Evolutionary conservation across 2,797 vertebrate species (phyloP).

Genomic region (Etheostoma perlongum): DNA sequence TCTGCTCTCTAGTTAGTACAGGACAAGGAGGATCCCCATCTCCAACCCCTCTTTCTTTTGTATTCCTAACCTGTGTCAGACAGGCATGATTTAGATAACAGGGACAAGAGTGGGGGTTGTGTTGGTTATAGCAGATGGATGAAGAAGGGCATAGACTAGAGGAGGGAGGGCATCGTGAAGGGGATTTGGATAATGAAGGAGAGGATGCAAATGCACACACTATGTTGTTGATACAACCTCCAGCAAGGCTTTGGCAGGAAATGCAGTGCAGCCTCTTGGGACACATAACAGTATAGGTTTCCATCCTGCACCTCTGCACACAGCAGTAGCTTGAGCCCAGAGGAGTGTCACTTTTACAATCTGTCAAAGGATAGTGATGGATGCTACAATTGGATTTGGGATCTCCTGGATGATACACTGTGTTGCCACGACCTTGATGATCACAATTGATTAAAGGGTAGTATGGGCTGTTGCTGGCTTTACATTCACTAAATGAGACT

Average conservation of each 20-base stretch:
- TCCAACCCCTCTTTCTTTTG: slow-evolving; percentile 38
- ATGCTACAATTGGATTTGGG: slow-evolving; percentile 56
- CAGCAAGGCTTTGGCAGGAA: slow-evolving; percentile 87
- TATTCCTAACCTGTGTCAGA: slow-evolving; percentile 61
- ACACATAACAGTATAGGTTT: slow-evolving; percentile 81
- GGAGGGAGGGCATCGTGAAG: slow-evolving; percentile 46
- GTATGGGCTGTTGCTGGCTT: slow-evolving; percentile 53
- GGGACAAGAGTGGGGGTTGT: slow-evolving; percentile 78
- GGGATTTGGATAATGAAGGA: slow-evolving; percentile 46
- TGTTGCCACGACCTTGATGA: slow-evolving; percentile 49
- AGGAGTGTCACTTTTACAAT: slow-evolving; percentile 57
- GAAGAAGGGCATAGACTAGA: slow-evolving; percentile 67
- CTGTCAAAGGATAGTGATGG: slow-evolving; percentile 49
- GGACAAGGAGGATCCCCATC: slow-evolving; percentile 72
- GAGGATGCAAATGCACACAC: slow-evolving; percentile 70
- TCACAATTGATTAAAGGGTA: slow-evolving; percentile 55
- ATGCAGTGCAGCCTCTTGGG: slow-evolving; percentile 87
- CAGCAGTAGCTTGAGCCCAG: slow-evolving; percentile 70
- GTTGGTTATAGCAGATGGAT: slow-evolving; percentile 82
- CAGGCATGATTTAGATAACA: slow-evolving; percentile 74
- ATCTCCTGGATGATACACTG: slow-evolving; percentile 48
- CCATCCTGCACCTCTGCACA: slow-evolving; percentile 84
- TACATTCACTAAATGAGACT: slow-evolving; percentile 82
- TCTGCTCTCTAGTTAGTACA: slow-evolving; percentile 82
- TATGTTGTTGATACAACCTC: slow-evolving; percentile 82